These are phyloP conservation scores for Leptocoma aspasia DNA, from an alignment of 2,113 vertebrate species.

Conservation along the genomic window DNA sequence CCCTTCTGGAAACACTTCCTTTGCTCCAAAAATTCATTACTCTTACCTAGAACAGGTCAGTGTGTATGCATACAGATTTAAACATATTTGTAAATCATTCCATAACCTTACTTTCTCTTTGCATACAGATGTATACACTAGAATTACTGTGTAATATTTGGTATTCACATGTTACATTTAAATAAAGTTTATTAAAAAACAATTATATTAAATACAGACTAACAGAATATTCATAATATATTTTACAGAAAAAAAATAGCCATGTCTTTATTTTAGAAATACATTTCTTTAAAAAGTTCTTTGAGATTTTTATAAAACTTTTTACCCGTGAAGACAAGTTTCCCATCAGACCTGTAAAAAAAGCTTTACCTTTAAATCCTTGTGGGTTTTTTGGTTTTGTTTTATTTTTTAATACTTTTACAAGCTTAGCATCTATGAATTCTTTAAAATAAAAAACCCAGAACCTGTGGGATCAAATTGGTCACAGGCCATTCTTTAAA, in stretches of 20 bases:
- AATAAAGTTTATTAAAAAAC: conserved; percentile 70
- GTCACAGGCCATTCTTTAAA: conserved; percentile 62
- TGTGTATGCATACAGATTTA: neutral
- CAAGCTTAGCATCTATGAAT: neutral
- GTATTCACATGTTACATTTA: conserved; percentile 53
- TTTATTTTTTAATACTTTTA: neutral
- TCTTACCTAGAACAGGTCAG: neutral
- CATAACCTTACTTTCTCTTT: neutral
- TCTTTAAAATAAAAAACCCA: neutral
- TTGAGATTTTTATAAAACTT: conserved; percentile 56
- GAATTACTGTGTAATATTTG: conserved; percentile 31
- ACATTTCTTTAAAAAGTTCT: conserved; percentile 30
- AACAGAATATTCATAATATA: conserved; percentile 54
- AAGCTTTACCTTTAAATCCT: neutral
- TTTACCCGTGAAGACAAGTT: conserved; percentile 49
- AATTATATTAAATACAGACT: conserved; percentile 69
- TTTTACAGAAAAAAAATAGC: conserved; percentile 63
- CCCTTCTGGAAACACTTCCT: neutral
- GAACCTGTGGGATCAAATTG: conserved; percentile 42
- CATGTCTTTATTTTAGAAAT: conserved; percentile 56
- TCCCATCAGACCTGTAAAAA: conserved; percentile 16
- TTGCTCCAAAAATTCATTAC: neutral
- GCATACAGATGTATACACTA: neutral
- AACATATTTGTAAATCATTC: neutral
- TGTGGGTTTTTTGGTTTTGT: neutral